A percentile compares a stretch with the other conserved stretches of the same genome.
Conservation (phyloP, 2,113 vertebrate genomes). For the Ptychochromis oligacanthus region DNA sequence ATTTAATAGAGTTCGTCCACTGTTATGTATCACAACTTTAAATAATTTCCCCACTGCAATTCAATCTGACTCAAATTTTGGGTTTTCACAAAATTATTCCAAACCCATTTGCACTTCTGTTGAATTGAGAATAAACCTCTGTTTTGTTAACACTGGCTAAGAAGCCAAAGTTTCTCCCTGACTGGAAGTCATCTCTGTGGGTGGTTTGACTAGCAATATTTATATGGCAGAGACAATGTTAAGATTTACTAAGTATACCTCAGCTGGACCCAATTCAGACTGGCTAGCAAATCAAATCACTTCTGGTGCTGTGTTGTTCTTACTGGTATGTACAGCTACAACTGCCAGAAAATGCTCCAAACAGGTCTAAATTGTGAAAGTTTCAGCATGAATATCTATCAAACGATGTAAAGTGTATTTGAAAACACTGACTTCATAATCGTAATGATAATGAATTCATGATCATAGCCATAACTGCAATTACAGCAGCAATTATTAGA, state of each 20-base stretch:
- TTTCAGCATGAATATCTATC: neutral
- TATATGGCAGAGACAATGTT: conserved; percentile 43
- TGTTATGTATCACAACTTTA: neutral
- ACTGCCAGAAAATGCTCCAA: conserved; percentile 33
- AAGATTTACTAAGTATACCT: conserved; percentile 37
- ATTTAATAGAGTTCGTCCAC: neutral
- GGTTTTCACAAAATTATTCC: neutral
- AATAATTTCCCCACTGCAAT: neutral
- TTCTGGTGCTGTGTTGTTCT: conserved; percentile 11
- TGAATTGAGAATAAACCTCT: neutral
- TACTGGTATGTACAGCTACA: conserved; percentile 43
- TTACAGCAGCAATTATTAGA: neutral
- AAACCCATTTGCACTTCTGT: neutral
- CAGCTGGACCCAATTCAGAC: conserved; percentile 50
- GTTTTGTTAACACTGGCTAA: conserved; percentile 9
- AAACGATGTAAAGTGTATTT: conserved; percentile 2
- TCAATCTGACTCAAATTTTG: neutral
- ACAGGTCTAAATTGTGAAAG: conserved; percentile 8
- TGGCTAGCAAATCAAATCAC: conserved; percentile 28
- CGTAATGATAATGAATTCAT: neutral
- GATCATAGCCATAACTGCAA: neutral
- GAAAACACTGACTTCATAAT: neutral
- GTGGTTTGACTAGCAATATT: conserved; percentile 50
- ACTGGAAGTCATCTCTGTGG: conserved; percentile 36
- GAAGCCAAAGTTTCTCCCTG: neutral